Base-by-base conservation (phyloP, 1,140 invertebrate species). In the Heterodera carotae region DNA sequence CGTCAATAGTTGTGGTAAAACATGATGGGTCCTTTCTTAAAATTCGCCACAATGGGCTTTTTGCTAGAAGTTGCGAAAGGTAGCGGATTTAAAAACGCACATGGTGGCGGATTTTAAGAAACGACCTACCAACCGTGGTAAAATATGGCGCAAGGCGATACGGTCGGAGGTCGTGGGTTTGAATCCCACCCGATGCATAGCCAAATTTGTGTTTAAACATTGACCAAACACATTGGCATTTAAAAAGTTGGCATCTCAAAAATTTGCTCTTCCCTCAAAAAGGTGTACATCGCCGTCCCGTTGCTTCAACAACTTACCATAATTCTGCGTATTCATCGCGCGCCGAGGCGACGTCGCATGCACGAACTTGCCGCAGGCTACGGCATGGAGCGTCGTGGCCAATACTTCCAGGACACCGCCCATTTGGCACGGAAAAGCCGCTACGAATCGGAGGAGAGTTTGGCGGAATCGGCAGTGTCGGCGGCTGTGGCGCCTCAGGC, bases 351-450 rank as follows among this genome's bases (percentile, higher is more conserved):
- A 22, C 71, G 60, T 31, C 31, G 68, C 66, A n/a, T 39, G 60
- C 71, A 34, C 59, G 56, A 74, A 62, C 59, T 74, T 27, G 72
- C 82, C 7, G 80, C 82, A n/a, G 70, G 81, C 33, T 82, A 82
- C 62, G 81, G 79, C 53, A 64, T 85, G 48, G 82, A 82, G 70
- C 31, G 72, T 18, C 72, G 77, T 7, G 81, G 81, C 25, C 66
- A 82, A 53, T 60, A 60, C n/a, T 76, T 83, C 53, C 62, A 75
- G 36, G 79, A 75, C 29, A 80, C 56, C 43, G 76, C 79, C 22
- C 53, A 43, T 36, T 56, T 80, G 18, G 29, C 64, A 33, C 69
- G 71, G 25, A 71, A 43, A 60, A 56, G 70, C 27, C 69, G 70
- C 56, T 81, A 29, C 68, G 62, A 66, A 39, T 43, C 77, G 36